Conservation (phyloP, 2,113 vertebrate genomes). For the Bubo scandiacus region DNA sequence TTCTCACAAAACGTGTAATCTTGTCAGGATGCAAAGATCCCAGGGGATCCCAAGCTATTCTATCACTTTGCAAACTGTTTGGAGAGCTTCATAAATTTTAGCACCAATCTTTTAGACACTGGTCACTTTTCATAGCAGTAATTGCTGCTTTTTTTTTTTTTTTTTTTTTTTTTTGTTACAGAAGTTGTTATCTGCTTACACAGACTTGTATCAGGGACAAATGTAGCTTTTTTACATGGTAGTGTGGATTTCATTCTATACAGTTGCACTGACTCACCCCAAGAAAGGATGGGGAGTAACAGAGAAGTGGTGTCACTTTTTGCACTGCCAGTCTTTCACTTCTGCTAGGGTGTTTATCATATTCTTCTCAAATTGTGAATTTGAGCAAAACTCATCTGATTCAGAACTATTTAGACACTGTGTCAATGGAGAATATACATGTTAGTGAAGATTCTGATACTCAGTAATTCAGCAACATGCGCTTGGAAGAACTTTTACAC, state of each 20-base stretch:
- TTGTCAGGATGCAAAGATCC: not conserved
- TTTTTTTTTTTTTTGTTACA: not conserved
- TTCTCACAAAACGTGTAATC: not conserved
- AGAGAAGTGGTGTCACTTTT: not conserved
- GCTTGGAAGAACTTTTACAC: not conserved
- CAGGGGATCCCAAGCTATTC: not conserved
- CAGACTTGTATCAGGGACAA: not conserved
- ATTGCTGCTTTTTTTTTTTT: not conserved
- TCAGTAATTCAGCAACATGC: not conserved
- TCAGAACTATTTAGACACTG: not conserved
- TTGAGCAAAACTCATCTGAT: not conserved
- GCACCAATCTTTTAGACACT: not conserved
- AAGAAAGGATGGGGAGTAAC: not conserved
- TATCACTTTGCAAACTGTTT: not conserved
- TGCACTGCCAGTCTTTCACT: not conserved
- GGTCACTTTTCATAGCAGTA: not conserved
- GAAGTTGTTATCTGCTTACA: not conserved
- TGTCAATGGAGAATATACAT: not conserved
- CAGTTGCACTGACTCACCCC: not conserved
- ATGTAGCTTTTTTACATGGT: not conserved
- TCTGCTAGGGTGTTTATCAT: not conserved
- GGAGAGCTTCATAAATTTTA: not conserved
- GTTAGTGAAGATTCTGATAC: not conserved
- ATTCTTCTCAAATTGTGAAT: not conserved
- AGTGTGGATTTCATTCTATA: not conserved